These are phyloP conservation scores for Acomys russatus DNA, from an alignment of 2,797 vertebrate species.

Conservation along the genomic window DNA sequence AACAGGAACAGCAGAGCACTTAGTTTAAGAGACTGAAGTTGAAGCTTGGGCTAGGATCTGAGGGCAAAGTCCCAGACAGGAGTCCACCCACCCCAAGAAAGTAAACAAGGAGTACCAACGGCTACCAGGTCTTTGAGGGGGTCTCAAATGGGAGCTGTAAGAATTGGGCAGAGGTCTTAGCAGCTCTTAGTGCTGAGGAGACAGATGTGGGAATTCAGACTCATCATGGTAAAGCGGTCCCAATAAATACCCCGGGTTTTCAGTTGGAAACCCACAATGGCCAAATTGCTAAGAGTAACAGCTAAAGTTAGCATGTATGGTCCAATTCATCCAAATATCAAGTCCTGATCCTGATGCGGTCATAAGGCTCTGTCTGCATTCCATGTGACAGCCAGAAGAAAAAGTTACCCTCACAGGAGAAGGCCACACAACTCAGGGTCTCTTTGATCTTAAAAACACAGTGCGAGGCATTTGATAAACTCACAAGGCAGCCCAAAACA, in stretches of 20 bases:
- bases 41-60: not conserved
- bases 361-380: accelerated
- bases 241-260: not conserved
- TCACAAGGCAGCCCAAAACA: not conserved
- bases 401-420: not conserved
- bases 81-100: not conserved
- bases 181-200: not conserved
- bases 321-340: not conserved
- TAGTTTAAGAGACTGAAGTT: not conserved
- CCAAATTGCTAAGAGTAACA: not conserved
- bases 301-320: not conserved
- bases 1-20: too few species aligned
- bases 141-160: not conserved
- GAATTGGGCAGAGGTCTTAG: not conserved
- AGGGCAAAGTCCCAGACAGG: not conserved
- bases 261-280: not conserved
- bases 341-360: not conserved
- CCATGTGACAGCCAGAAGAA: not conserved
- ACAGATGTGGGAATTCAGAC: not conserved
- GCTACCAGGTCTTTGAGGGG: not conserved
- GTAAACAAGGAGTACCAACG: not conserved
- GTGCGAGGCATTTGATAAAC: not conserved
- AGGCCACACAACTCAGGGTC: not conserved
- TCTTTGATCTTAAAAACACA: not conserved
- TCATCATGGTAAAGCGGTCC: not conserved